phyloP scores from a whole-genome alignment of 2,888 invertebrate species.

The Drosophila sordidapex region DNA sequence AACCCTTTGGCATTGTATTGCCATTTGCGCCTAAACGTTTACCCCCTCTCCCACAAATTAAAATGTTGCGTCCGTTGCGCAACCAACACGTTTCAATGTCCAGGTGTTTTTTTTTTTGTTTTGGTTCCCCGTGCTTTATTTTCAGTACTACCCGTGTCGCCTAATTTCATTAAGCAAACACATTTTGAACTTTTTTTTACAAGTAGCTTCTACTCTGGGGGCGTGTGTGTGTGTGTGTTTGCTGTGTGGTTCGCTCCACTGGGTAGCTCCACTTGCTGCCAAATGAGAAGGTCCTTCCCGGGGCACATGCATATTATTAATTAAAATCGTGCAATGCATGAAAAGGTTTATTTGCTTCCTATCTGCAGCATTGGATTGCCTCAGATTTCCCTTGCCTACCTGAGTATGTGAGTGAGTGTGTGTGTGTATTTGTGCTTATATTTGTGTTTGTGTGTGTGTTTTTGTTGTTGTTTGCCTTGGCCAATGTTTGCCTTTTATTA shows the following conservation, averaged over 20 bases:
- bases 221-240: slow-evolving; percentile 20
- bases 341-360: slow-evolving; percentile 64
- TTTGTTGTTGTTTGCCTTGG: slow-evolving; percentile 57
- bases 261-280: slow-evolving; percentile 15
- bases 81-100: slow-evolving; percentile 18
- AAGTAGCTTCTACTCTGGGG: slow-evolving; percentile 1
- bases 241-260: slow-evolving; percentile 20
- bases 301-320: slow-evolving; percentile 73
- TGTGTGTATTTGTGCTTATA: slow-evolving; percentile 13
- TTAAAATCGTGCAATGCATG: slow-evolving; percentile 81
- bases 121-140: not conserved
- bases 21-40: slow-evolving; percentile 55
- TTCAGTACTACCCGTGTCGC: slow-evolving; percentile 21
- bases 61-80: slow-evolving; percentile 17
- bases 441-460: slow-evolving; percentile 46
- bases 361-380: slow-evolving; percentile 44
- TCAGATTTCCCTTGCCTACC: slow-evolving; percentile 21
- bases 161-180: slow-evolving; percentile 71
- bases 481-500: slow-evolving; percentile 75
- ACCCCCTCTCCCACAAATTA: slow-evolving; percentile 32
- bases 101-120: not conserved
- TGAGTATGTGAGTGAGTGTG: slow-evolving; percentile 9
- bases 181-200: slow-evolving; percentile 35
- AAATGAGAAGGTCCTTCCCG: slow-evolving; percentile 17
- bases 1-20: slow-evolving; percentile 20